Evolutionary conservation across 2,888 invertebrate species (phyloP), one percentile per base, ranked within the genome.

Genomic region (Tuta absoluta): DNA sequence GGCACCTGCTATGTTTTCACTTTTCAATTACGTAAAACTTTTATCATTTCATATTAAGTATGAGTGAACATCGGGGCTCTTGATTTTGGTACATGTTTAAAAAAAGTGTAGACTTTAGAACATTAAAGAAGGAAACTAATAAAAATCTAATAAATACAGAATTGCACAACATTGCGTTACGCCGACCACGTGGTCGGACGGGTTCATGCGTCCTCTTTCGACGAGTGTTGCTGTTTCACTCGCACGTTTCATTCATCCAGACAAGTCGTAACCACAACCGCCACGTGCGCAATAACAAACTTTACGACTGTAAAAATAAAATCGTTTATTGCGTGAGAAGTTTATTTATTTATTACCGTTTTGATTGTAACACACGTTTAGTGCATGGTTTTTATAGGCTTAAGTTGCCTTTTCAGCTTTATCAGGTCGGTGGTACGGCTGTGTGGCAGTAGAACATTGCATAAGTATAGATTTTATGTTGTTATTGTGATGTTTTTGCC

Each of bases 391-490:
- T 93, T 92, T 92, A 89, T 89, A 89, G 88, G 90, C 89, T 86
- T 87, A 86, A 91, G 86, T 87, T 89, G 91, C 89, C 91, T 91
- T 92, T 92, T 91, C 91, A 91, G 92, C 90, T 92, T 91, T 91
- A 91, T 91, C 92, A 91, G 91, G 91, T 88, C 86, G 87, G 82
- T 80, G 81, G 89, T 89, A 85, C 85, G 88, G 80, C 87, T 86
- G 91, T 91, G 89, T 84, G 91, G 87, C 87, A 89, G 85, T 90
- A 84, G 90, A 87, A 86, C 90, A 90, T 89, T 89, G 91, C 90
- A 91, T 91, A 89, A 89, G 87, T 90, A 90, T 90, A 86, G 88
- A 82, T 87, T 91, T 91, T 87, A 91, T 89, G 89, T 87, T 91
- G 87, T 90, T 91, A 91, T 90, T 90, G 89, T 90, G 84, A 90